These are phyloP conservation scores for Venusia cambrica DNA, from an alignment of 2,888 invertebrate genomes.

Conservation along the genomic window DNA sequence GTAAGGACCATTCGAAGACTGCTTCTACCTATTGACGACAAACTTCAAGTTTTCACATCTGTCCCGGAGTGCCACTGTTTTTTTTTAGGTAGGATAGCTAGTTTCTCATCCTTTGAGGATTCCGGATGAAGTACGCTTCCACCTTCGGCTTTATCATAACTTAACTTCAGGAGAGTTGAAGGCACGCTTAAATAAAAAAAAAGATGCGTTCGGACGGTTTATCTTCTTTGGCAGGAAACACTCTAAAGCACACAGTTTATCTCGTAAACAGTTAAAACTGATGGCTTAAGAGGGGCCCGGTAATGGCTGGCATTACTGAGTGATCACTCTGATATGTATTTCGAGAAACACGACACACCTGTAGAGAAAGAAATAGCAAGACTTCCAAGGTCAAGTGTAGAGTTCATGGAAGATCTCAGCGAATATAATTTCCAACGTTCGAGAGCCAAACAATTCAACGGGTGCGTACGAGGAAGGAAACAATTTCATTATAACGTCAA, in stretches of 20 bases:
- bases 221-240: conserved; percentile 61
- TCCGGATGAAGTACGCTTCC: no score
- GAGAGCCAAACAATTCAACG: not conserved
- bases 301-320: conserved; percentile 26
- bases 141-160: no score
- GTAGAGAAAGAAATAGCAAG: conserved; percentile 1
- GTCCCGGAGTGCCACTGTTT: no score
- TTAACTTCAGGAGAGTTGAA: no score
- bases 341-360: conserved; percentile 6
- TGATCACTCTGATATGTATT: no score
- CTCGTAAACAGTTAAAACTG: conserved; percentile 32
- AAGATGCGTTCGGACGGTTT: conserved; percentile 44
- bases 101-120: no score
- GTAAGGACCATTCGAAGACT: no score
- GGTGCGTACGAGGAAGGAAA: conserved; percentile 1
- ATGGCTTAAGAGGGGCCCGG: conserved; percentile 25
- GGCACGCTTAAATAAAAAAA: no score
- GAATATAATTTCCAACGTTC: conserved; percentile 7
- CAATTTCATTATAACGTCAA: conserved; percentile 5
- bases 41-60: no score
- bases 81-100: no score
- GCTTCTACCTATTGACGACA: no score
- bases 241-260: conserved; percentile 45
- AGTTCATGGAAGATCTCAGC: not conserved
- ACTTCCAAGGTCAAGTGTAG: no score